Conservation (phyloP, 2,797 vertebrate species). For the Rhinichthys osculus region DNA sequence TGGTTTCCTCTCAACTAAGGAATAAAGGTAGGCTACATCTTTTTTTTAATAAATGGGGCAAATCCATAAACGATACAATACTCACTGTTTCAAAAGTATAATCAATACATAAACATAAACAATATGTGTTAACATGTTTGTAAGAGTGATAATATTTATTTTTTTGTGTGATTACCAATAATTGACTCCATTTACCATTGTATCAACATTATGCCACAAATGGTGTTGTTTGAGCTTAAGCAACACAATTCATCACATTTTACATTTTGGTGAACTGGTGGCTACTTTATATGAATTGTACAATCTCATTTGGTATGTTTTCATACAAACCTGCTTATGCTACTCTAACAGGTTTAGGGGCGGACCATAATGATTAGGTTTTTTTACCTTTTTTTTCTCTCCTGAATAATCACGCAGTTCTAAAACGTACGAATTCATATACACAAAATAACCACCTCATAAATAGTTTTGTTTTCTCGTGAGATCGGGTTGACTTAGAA, state of each 20-base stretch:
- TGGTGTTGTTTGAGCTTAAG: not conserved
- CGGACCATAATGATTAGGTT: not conserved
- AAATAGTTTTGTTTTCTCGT: not conserved
- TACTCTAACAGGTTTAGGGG: not conserved
- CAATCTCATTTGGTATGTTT: not conserved
- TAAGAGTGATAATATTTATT: not conserved
- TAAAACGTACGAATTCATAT: accelerated
- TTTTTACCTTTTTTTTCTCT: not conserved
- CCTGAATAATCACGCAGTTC: not conserved
- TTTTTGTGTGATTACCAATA: not conserved
- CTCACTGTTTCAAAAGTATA: not conserved
- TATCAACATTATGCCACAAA: not conserved
- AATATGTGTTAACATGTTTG: not conserved
- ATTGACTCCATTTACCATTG: not conserved
- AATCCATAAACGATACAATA: not conserved
- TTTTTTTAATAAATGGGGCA: too few species aligned
- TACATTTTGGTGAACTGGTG: not conserved
- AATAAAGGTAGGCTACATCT: not conserved
- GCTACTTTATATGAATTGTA: not conserved
- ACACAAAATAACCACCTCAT: not conserved
- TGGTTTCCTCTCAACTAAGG: conserved; percentile 59
- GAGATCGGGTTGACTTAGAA: not conserved
- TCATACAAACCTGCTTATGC: not conserved
- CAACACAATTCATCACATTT: not conserved
- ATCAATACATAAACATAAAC: not conserved